Percentiles rank a stretch among this genome's conserved stretches.
These are phyloP conservation scores for Parapsyche elsis DNA, from an alignment of 1,140 invertebrate genomes.

Conservation along the genomic window DNA sequence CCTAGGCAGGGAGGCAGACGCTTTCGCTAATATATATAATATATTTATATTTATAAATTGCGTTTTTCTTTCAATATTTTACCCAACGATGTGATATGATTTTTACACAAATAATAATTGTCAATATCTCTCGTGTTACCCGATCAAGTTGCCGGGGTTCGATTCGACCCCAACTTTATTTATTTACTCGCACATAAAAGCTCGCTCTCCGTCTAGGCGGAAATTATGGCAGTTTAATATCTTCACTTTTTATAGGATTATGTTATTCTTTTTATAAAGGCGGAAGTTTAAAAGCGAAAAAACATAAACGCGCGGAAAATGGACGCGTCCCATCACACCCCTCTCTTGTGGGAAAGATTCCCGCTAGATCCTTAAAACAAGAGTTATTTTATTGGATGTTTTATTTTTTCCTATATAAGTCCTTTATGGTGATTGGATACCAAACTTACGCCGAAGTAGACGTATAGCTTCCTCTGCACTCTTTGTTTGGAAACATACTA, in stretches of 20 bases:
- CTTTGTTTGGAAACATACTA: too few species aligned
- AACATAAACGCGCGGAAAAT: slow-evolving; percentile 51
- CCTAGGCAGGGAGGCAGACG: too few species aligned
- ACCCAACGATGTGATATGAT: too few species aligned
- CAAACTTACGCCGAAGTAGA: background rate
- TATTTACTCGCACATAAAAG: slow-evolving; percentile 50
- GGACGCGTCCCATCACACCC: slow-evolving; percentile 31
- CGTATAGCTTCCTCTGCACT: too few species aligned
- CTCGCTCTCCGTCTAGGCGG: slow-evolving; percentile 34
- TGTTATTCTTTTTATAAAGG: slow-evolving; percentile 32
- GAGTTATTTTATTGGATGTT: slow-evolving; percentile 53
- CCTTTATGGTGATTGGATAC: slow-evolving; percentile 54
- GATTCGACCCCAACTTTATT: slow-evolving; percentile 36
- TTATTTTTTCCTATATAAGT: slow-evolving; percentile 49
- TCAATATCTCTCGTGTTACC: background rate
- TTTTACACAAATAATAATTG: too few species aligned
- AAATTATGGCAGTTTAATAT: slow-evolving; percentile 56
- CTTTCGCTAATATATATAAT: too few species aligned
- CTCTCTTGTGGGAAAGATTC: slow-evolving; percentile 3
- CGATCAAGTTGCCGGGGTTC: background rate
- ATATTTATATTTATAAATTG: too few species aligned
- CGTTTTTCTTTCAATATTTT: too few species aligned
- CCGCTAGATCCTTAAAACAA: background rate
- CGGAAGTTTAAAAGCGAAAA: slow-evolving; percentile 49
- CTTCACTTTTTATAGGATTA: slow-evolving; percentile 54